Evolutionary conservation across 2,797 vertebrate species (phyloP), one percentile per base, ranked within the genome.

Genomic region (Lycodopsis pacificus): DNA sequence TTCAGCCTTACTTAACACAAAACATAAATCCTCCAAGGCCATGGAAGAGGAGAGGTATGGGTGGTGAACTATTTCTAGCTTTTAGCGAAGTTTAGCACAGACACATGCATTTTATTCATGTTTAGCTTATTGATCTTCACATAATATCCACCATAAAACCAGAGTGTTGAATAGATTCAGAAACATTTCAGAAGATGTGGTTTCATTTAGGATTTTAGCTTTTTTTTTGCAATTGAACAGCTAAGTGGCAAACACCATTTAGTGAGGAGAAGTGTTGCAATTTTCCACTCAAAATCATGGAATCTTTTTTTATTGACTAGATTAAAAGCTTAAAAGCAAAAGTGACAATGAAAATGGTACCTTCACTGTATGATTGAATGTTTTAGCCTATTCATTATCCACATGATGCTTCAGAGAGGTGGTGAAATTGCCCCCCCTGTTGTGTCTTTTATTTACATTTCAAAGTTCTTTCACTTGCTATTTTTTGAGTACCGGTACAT

Each of bases 1-100:
- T 96, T 96, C 94, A 95, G 93, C 92, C 94, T 96, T 96, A 95
- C 93, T 97, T 96, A 96, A 97, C 96, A 96, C 93, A 96, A 96
- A 95, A 94, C 95, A 96, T 95, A 95, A 95, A 95, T 97, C 95
- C 95, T 95, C 91, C 77, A 90, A 95, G 93, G 89, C 92, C 85
- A 84, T 65, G 38, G 86, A 88, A 71, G 76, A 79, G 81, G 49
- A 86, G 66, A 30, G 10, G 57, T 36, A 71, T 22, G 40, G 73
- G 65, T 79, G 72, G 74, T n/a, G 82, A 83, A 59, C 80, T 79
- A 84, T 83, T 82, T 79, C 57, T 38, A 67, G 87, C 86, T 86
- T 89, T 89, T 77, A 81, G 73, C 27, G 5, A 76, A 58, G 27
- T 42, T 62, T 25, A 73, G 54, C 32, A 5, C 32, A 65, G 56